Evolutionary conservation across 2,113 vertebrate genomes (phyloP).

Genomic region (Thamnaconus septentrionalis): DNA sequence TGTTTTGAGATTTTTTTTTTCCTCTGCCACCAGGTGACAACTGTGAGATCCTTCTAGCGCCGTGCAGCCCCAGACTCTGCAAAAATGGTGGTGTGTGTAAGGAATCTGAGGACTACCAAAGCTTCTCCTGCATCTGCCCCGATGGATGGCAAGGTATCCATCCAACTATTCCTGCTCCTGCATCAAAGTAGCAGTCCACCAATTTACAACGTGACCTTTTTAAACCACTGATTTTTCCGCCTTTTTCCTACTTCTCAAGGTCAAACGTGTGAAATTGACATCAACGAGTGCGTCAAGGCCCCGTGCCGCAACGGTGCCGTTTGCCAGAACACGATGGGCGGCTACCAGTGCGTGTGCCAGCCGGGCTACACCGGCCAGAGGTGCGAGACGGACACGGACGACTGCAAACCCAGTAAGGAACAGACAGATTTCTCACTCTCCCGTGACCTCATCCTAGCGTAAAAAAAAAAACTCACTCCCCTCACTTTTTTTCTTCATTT

Average conservation of each 20-base stretch:
- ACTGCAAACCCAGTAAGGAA: conserved; percentile 94
- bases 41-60: conserved; percentile 88
- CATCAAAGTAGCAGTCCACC: not conserved
- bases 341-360: conserved; percentile 86
- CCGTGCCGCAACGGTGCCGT: conserved; percentile 85
- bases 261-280: conserved; percentile 93
- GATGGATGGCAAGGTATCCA: conserved; percentile 90
- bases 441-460: not conserved
- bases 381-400: conserved; percentile 88
- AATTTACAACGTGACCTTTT: not conserved
- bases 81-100: conserved; percentile 86
- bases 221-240: not conserved
- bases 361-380: conserved; percentile 83
- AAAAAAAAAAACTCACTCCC: not conserved
- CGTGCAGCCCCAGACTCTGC: conserved; percentile 86
- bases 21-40: conserved; percentile 81
- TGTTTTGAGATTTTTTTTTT: conserved; percentile 10
- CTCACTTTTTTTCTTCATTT: not conserved
- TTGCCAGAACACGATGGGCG: conserved; percentile 88
- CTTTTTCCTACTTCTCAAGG: conserved; percentile 69
- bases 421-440: not conserved
- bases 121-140: conserved; percentile 92
- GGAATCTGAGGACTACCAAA: conserved; percentile 89
- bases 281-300: conserved; percentile 94
- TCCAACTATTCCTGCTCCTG: not conserved